Conservation (phyloP, 2,113 vertebrate genomes). For the Connochaetes taurinus region DNA sequence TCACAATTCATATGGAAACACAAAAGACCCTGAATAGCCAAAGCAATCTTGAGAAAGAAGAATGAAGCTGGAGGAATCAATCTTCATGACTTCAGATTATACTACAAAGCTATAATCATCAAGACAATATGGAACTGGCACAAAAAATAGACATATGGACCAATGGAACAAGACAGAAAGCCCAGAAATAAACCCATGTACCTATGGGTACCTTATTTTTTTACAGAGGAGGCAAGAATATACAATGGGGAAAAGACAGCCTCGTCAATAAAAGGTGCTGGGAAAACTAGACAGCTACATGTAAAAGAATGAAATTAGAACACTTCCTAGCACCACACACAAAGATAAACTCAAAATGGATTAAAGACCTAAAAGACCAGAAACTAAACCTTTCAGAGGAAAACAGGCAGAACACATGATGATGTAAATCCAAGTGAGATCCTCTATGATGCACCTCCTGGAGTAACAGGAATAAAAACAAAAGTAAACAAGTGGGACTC, state of each 20-base stretch:
- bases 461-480: background rate
- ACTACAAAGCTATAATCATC: background rate
- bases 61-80: background rate
- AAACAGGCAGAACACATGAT: background rate
- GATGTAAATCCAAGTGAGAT: background rate
- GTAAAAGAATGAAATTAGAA: background rate
- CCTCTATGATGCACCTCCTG: background rate
- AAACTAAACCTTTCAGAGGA: background rate
- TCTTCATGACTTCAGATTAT: background rate
- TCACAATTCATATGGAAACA: background rate
- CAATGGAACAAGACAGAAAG: background rate
- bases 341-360: background rate
- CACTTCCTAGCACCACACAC: background rate
- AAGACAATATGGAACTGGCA: background rate
- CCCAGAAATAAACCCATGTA: background rate
- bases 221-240: background rate
- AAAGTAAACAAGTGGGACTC: background rate
- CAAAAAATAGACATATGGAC: background rate
- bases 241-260: background rate
- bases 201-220: background rate
- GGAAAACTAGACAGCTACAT: background rate
- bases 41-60: background rate
- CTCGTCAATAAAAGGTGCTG: background rate
- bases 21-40: background rate
- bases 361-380: background rate